These are phyloP conservation scores for Sarcoramphus papa DNA, from an alignment of 2,797 vertebrate species.

Conservation along the genomic window DNA sequence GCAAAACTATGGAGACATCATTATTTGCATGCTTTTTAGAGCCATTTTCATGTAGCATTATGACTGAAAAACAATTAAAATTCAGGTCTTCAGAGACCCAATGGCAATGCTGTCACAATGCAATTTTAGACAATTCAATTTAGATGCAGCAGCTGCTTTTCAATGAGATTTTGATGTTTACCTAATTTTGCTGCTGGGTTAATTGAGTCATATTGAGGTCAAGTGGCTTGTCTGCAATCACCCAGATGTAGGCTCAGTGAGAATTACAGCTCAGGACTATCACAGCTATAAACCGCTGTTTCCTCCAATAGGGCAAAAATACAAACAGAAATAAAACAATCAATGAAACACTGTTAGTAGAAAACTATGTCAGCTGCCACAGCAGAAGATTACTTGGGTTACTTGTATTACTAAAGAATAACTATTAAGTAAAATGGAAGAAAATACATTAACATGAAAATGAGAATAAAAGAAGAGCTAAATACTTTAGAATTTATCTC, in stretches of 20 bases:
- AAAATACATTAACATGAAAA: neutral
- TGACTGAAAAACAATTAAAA: slow-evolving; percentile 53
- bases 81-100: slow-evolving; percentile 14
- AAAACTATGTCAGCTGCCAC: neutral
- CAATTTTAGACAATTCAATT: slow-evolving; percentile 55
- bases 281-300: neutral
- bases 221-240: slow-evolving; percentile 52
- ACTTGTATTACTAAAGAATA: neutral
- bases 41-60: neutral
- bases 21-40: neutral
- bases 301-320: neutral
- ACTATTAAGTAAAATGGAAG: neutral
- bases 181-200: slow-evolving; percentile 55
- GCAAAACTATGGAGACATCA: neutral
- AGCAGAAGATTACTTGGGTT: neutral
- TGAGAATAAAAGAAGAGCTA: neutral
- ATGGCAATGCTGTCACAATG: slow-evolving; percentile 34
- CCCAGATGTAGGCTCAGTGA: slow-evolving; percentile 10
- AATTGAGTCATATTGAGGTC: slow-evolving; percentile 61
- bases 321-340: neutral
- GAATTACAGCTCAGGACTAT: slow-evolving; percentile 27
- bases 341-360: neutral
- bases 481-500: neutral
- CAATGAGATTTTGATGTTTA: slow-evolving; percentile 50
- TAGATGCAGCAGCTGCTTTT: slow-evolving; percentile 59